phyloP scores from a whole-genome alignment of 1,140 invertebrate species.

The Augochlora pura region DNA sequence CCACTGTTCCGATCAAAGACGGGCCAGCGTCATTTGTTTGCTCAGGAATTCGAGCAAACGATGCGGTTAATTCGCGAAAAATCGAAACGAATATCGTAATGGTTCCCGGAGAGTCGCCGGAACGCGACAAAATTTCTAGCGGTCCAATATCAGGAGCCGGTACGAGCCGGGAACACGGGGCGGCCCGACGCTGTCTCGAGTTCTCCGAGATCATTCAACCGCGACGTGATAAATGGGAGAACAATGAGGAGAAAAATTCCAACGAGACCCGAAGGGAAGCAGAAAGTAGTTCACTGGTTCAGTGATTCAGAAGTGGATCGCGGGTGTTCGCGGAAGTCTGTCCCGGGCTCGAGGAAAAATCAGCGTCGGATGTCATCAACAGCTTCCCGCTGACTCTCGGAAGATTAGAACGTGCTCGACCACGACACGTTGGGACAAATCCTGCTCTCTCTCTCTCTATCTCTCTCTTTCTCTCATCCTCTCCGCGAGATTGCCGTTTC shows the following conservation, averaged over 20 bases:
- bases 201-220: neutral
- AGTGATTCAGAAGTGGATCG: neutral
- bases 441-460: neutral
- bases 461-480: too few species aligned
- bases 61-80: too few species aligned
- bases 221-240: neutral
- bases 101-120: too few species aligned
- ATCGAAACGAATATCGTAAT: too few species aligned
- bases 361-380: neutral
- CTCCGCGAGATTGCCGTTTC: too few species aligned
- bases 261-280: neutral
- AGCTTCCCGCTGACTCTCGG: neutral
- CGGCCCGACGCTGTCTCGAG: neutral
- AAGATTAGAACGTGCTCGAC: conserved; percentile 21
- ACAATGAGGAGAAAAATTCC: neutral
- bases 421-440: conserved; percentile 20
- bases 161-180: neutral
- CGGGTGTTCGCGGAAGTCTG: neutral
- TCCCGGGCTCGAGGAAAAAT: neutral
- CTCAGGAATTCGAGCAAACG: too few species aligned
- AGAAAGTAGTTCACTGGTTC: neutral
- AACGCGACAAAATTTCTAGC: neutral
- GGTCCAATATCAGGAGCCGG: neutral
- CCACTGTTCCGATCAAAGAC: too few species aligned
- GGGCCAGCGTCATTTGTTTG: too few species aligned